Percentiles rank a stretch among this genome's conserved stretches.
Evolutionary conservation across 2,113 vertebrate species (phyloP).

Genomic region (Terrapene triunguis): DNA sequence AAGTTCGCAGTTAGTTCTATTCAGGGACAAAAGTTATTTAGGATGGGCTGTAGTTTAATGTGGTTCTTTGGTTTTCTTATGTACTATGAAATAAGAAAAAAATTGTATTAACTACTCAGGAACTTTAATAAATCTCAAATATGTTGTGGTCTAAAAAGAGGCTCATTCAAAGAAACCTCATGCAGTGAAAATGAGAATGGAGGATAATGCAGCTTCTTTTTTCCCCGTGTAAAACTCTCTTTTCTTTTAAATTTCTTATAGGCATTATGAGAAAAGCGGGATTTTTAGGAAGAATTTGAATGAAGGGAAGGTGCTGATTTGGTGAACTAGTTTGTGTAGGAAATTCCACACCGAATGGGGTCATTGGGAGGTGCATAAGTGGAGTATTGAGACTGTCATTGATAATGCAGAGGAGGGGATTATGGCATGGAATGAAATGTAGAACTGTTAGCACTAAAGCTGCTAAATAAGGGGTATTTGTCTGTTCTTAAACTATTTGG

Average conservation of each 20-base stretch:
- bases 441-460: background rate
- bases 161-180: background rate
- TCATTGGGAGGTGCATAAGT: background rate
- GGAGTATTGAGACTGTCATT: background rate
- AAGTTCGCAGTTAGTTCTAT: background rate
- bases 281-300: background rate
- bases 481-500: conserved; percentile 5
- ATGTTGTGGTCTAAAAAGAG: background rate
- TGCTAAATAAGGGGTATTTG: background rate
- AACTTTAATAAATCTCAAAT: background rate
- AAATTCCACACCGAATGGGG: background rate
- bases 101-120: background rate
- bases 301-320: background rate
- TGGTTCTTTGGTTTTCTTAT: background rate
- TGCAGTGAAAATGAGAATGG: background rate
- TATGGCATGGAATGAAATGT: background rate
- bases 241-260: background rate
- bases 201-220: background rate
- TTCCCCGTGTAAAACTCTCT: background rate
- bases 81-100: background rate
- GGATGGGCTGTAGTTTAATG: background rate
- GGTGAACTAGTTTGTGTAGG: background rate
- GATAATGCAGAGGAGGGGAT: background rate
- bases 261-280: background rate
- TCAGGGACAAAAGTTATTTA: background rate